phyloP scores from a whole-genome alignment of 2,797 vertebrate species.

The Sebastes hubbsi region DNA sequence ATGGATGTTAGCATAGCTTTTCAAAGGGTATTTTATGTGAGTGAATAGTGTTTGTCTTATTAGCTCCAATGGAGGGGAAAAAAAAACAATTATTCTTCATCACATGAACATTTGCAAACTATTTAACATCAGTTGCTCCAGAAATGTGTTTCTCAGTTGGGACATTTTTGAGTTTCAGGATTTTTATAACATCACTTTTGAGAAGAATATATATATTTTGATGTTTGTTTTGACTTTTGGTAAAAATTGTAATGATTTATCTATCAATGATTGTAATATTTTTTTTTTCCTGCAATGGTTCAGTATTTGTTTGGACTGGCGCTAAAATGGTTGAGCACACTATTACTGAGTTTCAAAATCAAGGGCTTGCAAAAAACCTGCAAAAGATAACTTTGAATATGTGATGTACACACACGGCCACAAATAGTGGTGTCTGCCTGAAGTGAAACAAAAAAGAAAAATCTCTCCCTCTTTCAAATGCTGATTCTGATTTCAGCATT shows the following conservation, averaged over 20 bases:
- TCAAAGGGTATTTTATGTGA: not conserved
- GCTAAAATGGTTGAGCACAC: not conserved
- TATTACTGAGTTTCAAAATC: accelerated
- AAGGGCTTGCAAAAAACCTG: not conserved
- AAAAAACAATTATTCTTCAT: not conserved
- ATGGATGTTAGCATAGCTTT: not conserved
- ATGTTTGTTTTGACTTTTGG: not conserved
- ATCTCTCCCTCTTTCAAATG: not conserved
- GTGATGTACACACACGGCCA: not conserved
- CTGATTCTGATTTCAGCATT: not conserved
- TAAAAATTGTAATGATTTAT: not conserved
- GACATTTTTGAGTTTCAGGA: not conserved
- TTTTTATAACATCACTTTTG: not conserved
- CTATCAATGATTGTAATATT: not conserved
- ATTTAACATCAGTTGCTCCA: not conserved
- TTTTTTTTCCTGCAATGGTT: not conserved
- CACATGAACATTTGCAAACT: not conserved
- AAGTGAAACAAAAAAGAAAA: not conserved
- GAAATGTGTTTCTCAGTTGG: not conserved
- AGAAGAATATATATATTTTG: no score
- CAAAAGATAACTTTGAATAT: not conserved
- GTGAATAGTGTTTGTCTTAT: not conserved
- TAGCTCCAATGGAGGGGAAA: not conserved
- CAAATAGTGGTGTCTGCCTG: not conserved
- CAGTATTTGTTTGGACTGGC: not conserved